Percentiles rank a stretch among this genome's conserved stretches.
Evolutionary conservation across 1,140 invertebrate species (phyloP).

Genomic region (Diplogasteroides magnus): DNA sequence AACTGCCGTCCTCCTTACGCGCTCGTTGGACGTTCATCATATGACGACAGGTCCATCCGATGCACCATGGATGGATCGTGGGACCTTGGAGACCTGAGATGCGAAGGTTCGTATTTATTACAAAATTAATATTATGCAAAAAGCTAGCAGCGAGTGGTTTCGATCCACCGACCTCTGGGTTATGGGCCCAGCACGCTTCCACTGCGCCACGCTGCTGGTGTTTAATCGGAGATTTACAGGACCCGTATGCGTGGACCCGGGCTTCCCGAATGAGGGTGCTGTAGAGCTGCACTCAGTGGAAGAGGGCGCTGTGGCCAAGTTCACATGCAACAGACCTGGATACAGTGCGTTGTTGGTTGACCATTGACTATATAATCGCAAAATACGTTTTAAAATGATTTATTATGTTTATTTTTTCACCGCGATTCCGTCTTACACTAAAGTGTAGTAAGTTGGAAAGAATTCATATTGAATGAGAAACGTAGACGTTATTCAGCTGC

Average conservation of each 20-base stretch:
- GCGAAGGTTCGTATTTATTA: conserved; percentile 64
- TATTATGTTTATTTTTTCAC: not conserved
- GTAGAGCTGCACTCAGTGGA: conserved; percentile 85
- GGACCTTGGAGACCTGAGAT: conserved; percentile 91
- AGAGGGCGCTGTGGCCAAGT: conserved; percentile 79
- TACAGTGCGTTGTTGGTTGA: not conserved
- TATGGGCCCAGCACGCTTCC: conserved; percentile 74
- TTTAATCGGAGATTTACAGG: no score
- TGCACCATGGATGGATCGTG: conserved; percentile 86
- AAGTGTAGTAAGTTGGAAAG: no score
- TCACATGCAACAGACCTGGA: conserved; percentile 80
- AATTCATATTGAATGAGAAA: no score
- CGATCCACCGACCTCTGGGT: not conserved
- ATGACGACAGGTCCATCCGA: conserved; percentile 81
- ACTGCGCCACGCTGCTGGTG: conserved; percentile 83
- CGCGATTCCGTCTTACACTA: no score
- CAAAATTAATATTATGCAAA: not conserved
- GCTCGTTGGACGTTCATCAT: conserved; percentile 80
- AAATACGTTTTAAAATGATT: no score
- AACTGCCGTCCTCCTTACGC: conserved; percentile 92
- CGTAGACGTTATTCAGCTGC: no score
- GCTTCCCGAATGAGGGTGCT: conserved; percentile 80
- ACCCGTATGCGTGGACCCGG: conserved; percentile 88
- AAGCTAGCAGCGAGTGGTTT: not conserved
- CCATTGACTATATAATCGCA: no score